A percentile compares a stretch with the other conserved stretches of the same genome.
Conservation (phyloP, 2,113 vertebrate species). For the Bothrops jararaca region DNA sequence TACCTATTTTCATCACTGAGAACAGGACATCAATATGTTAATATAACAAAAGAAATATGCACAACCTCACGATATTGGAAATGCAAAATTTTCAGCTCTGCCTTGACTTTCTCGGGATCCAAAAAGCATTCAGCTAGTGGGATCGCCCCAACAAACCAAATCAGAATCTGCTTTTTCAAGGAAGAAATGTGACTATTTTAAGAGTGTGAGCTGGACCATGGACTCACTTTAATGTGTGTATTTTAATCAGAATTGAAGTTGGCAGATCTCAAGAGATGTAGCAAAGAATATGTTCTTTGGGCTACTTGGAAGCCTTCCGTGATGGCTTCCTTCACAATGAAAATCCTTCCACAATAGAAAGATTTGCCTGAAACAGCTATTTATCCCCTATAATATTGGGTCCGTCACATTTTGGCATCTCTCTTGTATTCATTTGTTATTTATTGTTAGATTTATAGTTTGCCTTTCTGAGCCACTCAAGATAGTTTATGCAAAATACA, state of each 20-base stretch:
- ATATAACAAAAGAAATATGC: not conserved
- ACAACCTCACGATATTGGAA: not conserved
- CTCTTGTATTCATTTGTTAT: not conserved
- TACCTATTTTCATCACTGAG: not conserved
- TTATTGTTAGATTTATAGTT: not conserved
- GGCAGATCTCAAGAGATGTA: not conserved
- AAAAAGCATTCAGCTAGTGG: not conserved
- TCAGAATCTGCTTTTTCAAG: not conserved
- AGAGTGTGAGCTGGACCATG: not conserved
- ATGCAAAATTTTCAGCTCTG: not conserved
- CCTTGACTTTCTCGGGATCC: not conserved
- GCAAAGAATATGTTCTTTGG: not conserved
- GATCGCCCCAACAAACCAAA: not conserved
- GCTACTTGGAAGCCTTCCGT: not conserved
- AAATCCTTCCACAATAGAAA: not conserved
- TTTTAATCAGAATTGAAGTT: not conserved
- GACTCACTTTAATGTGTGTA: not conserved
- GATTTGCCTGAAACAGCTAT: not conserved
- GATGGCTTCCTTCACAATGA: not conserved
- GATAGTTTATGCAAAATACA: not conserved
- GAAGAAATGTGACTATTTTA: not conserved
- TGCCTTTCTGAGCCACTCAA: not conserved
- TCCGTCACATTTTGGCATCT: not conserved
- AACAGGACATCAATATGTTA: not conserved
- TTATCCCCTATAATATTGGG: not conserved